A percentile compares a stretch with the other conserved stretches of the same genome.
Conservation (phyloP, 2,113 vertebrate genomes). For the Aphelocoma coerulescens region DNA sequence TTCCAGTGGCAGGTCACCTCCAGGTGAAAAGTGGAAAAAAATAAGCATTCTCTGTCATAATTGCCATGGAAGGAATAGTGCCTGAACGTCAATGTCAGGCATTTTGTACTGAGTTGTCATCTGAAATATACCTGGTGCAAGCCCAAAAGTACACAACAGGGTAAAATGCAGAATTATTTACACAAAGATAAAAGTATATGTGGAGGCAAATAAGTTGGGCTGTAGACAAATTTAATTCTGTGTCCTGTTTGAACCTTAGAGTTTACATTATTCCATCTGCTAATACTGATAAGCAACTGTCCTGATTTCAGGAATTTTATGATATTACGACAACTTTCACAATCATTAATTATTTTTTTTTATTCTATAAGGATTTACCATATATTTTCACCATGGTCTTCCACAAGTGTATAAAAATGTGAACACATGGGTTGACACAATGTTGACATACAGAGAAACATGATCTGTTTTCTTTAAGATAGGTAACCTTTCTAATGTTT, state of each 20-base stretch:
- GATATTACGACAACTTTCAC: not conserved
- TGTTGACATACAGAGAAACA: not conserved
- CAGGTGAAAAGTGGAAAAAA: conserved; percentile 9
- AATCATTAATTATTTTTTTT: not conserved
- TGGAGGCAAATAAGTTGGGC: not conserved
- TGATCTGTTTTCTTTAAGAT: not conserved
- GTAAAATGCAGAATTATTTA: not conserved
- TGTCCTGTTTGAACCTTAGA: not conserved
- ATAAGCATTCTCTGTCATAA: not conserved
- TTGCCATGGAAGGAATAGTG: not conserved
- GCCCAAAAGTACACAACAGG: not conserved
- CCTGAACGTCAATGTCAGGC: not conserved
- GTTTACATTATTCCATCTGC: not conserved
- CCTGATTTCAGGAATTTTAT: not conserved
- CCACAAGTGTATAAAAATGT: not conserved
- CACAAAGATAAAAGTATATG: not conserved
- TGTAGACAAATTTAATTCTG: not conserved
- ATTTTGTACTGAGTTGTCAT: not conserved
- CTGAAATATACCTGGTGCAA: not conserved
- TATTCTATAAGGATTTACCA: not conserved
- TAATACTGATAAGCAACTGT: not conserved
- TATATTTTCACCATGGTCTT: not conserved
- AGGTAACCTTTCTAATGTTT: not conserved
- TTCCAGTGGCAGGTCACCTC: conserved; percentile 34
- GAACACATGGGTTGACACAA: not conserved